phyloP scores from a whole-genome alignment of 2,797 vertebrate species.

The Pygocentrus nattereri region DNA sequence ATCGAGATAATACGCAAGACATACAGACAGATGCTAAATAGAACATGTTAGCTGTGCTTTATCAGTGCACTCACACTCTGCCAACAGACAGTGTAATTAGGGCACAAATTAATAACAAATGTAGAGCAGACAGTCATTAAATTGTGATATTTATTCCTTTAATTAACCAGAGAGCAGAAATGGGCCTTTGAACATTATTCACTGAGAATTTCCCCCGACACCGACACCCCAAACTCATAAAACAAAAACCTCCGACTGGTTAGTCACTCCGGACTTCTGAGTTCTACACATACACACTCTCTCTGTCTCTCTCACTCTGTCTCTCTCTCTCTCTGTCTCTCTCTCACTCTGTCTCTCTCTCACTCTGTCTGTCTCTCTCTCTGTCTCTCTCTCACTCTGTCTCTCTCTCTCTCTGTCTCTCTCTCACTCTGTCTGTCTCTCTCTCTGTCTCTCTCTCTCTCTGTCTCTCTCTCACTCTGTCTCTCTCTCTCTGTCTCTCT shows the following conservation, averaged over 20 bases:
- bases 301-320: background rate
- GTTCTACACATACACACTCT: background rate
- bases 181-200: slow-evolving; percentile 9
- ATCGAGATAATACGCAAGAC: background rate
- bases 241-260: background rate
- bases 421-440: too few relatives aligned
- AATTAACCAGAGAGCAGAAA: slow-evolving; percentile 18
- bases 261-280: too few relatives aligned
- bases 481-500: too few relatives aligned
- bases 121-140: slow-evolving; percentile 23
- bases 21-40: slow-evolving; percentile 2
- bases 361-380: too few relatives aligned
- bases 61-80: background rate
- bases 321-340: too few relatives aligned
- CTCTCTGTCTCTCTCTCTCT: too few relatives aligned
- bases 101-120: slow-evolving; percentile 33
- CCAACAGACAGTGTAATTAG: slow-evolving; percentile 13
- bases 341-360: too few relatives aligned
- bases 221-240: background rate
- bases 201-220: background rate
- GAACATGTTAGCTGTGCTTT: background rate
- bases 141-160: slow-evolving; percentile 30
- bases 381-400: too few relatives aligned
- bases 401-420: too few relatives aligned
- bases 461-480: too few relatives aligned